A percentile compares a stretch with the other conserved stretches of the same genome.
Conservation (phyloP, 2,888 invertebrate species). For the Macaria notata region DNA sequence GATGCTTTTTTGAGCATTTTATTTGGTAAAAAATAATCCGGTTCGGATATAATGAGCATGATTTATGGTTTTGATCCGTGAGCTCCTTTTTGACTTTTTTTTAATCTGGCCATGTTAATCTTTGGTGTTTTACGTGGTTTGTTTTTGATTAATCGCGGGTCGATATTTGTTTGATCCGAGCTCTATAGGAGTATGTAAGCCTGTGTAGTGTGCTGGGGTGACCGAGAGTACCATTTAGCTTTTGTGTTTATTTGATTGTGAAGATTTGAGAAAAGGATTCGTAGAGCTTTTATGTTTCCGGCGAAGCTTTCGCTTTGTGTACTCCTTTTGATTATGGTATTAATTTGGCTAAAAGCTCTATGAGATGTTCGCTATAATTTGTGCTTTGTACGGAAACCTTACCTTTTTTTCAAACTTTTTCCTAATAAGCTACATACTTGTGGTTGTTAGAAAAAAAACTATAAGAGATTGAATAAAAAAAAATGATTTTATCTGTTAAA, state of each 20-base stretch:
- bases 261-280: constrained; percentile 21
- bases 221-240: constrained; percentile 25
- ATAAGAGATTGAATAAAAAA: no score
- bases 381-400: no score
- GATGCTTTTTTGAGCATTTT: constrained; percentile 80
- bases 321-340: constrained; percentile 7
- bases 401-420: no score
- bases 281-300: constrained; percentile 13
- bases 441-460: no score
- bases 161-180: constrained; percentile 53
- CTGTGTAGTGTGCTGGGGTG: not conserved
- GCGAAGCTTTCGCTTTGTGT: constrained; percentile 9
- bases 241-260: constrained; percentile 26
- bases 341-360: constrained; percentile 12
- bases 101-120: constrained; percentile 77
- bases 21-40: constrained; percentile 80
- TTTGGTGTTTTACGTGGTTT: constrained; percentile 66
- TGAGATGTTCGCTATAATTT: not conserved
- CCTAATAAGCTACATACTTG: no score
- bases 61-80: constrained; percentile 79
- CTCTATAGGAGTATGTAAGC: constrained; percentile 14
- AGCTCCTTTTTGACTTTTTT: constrained; percentile 60
- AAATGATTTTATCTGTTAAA: no score
- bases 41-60: constrained; percentile 81
- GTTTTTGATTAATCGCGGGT: constrained; percentile 67